Conservation (phyloP, 2,888 invertebrate genomes). For the Diarsia mendica region DNA sequence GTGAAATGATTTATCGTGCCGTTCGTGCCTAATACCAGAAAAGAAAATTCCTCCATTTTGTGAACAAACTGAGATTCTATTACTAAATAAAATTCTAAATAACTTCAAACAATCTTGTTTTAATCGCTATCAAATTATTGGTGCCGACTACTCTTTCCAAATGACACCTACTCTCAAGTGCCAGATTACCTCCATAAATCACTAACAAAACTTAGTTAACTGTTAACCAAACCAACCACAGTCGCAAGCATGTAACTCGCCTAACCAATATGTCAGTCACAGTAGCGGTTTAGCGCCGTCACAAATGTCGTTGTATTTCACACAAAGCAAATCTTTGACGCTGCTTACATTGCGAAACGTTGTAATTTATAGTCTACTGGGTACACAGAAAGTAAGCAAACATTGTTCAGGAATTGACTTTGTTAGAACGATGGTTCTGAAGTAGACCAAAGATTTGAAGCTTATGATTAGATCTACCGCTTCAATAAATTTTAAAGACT, state of each 20-base stretch:
- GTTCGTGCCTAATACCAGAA: not conserved
- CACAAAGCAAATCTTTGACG: slow-evolving; percentile 29
- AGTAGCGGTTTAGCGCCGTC: slow-evolving; percentile 47
- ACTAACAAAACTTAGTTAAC: slow-evolving; percentile 3
- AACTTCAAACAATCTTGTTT: not conserved
- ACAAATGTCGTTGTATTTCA: slow-evolving; percentile 29
- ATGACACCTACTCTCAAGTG: not conserved
- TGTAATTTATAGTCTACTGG: not conserved
- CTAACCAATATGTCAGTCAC: slow-evolving; percentile 43
- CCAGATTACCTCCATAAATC: not conserved
- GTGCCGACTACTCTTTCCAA: not conserved
- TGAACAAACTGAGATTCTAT: not conserved
- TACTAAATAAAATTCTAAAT: not conserved
- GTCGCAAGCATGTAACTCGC: slow-evolving; percentile 13
- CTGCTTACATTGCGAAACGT: slow-evolving; percentile 7
- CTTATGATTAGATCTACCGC: not conserved
- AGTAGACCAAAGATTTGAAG: not conserved
- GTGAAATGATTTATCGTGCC: not conserved
- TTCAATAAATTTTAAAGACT: no score
- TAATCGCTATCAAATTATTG: not conserved
- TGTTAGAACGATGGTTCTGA: not conserved
- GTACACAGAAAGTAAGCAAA: not conserved
- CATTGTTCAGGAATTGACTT: not conserved
- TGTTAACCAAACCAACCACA: slow-evolving; percentile 2
- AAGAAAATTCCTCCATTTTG: not conserved